Percentiles rank a stretch among this genome's conserved stretches.
Evolutionary conservation across 1,140 invertebrate genomes (phyloP).

Genomic region (Caenorhabditis elegans): WBcel235 BX284604.4:12774001-12774500

Average conservation of each 20-base stretch:
- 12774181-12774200: too few species aligned
- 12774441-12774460: not conserved
- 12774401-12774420: slow-evolving; percentile 52
- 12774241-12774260: not conserved
- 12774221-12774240: too few species aligned
- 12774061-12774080: too few species aligned
- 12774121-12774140: not conserved
- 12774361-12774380: slow-evolving; percentile 59
- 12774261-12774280: not conserved
- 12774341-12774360: slow-evolving; percentile 62
- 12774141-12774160: not conserved
- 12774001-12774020: slow-evolving; percentile 50
- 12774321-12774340: slow-evolving; percentile 54
- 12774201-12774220: too few species aligned
- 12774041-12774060: too few species aligned
- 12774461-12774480: not conserved
- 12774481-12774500: not conserved
- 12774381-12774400: slow-evolving; percentile 40
- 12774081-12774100: not conserved
- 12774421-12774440: slow-evolving; percentile 52
- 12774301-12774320: slow-evolving; percentile 8
- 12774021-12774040: too few species aligned
- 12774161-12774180: too few species aligned
- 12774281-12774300: slow-evolving; percentile 39
- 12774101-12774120: slow-evolving; percentile 1